Base-by-base conservation (phyloP, 2,113 vertebrate species). In the Carassius carassius region DNA sequence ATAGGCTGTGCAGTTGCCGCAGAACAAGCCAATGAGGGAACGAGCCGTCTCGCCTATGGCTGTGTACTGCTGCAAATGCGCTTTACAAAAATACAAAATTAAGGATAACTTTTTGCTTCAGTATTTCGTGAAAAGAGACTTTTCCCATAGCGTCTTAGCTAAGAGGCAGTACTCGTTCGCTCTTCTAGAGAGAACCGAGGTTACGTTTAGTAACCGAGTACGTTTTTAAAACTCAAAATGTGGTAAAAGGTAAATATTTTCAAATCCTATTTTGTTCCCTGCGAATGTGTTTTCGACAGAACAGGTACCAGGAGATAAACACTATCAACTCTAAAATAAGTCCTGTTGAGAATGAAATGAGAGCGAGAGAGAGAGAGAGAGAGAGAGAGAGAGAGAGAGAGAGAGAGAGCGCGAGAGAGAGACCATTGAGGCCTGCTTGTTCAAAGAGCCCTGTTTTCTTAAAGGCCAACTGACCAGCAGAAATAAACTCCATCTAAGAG, bases 401-500 rank as follows among this genome's bases (percentile, higher is more conserved):
- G 41, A 9, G n/a, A 73, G 60, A 44, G 13, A 17, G 17, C 63
- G 16, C 4, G n/a, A 44, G 10, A 44, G 10, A 44, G 9, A 35
- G n/a, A 44, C 37, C 82, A 63, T 56, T 21, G n/a, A 56, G 69
- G 23, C 32, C 72, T 83, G 65, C 63, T 78, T 85, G 60, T 78
- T 85, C 69, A 79, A 84, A 78, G 37, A 47, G 35, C 23, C 9
- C 82, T 78, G 76, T 86, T 74, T 67, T 84, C 74, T 89, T 86
- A 90, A 88, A 90, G 88, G 87, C 78, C 87, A 91, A 65, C 78
- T 67, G 74, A 79, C 80, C 74, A 84, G 65, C 82, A 84, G 80
- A 88, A 82, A 87, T 84, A 89, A 83, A 94, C 88, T 92, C 90
- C 90, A 90, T 83, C 89, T 84, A 82, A 92, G 86, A 37, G 44